Evolutionary conservation across 2,113 vertebrate genomes (phyloP).

Genomic region (Sigmodon hispidus): DNA sequence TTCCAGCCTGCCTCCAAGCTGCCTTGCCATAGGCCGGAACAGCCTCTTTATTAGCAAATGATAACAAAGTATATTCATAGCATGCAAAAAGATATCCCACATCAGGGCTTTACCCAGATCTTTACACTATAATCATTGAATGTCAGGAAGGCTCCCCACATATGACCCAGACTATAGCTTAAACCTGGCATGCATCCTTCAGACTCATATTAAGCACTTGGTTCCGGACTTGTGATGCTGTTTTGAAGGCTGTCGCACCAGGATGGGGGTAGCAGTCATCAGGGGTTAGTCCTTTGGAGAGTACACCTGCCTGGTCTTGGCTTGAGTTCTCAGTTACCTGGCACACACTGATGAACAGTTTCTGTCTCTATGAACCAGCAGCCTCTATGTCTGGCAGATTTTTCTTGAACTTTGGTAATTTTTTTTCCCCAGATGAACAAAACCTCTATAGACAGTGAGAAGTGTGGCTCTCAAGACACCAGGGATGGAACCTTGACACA

Average conservation of each 20-base stretch:
- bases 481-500: neutral
- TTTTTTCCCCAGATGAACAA: neutral
- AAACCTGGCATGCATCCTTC: neutral
- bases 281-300: neutral
- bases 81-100: no score
- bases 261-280: neutral
- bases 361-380: neutral
- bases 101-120: neutral
- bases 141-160: neutral
- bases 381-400: no score
- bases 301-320: neutral
- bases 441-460: neutral
- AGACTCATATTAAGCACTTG: neutral
- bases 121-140: neutral
- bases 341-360: neutral
- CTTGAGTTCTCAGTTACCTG: neutral
- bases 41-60: no score
- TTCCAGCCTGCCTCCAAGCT: no score
- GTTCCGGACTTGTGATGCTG: neutral
- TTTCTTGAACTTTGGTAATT: neutral
- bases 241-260: neutral
- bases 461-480: neutral
- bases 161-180: neutral
- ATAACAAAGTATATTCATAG: no score
- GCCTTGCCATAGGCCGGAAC: no score